Evolutionary conservation across 2,113 vertebrate species (phyloP), one percentile per base, ranked within the genome.

Genomic region (Ophthalmolycus amberensis): DNA sequence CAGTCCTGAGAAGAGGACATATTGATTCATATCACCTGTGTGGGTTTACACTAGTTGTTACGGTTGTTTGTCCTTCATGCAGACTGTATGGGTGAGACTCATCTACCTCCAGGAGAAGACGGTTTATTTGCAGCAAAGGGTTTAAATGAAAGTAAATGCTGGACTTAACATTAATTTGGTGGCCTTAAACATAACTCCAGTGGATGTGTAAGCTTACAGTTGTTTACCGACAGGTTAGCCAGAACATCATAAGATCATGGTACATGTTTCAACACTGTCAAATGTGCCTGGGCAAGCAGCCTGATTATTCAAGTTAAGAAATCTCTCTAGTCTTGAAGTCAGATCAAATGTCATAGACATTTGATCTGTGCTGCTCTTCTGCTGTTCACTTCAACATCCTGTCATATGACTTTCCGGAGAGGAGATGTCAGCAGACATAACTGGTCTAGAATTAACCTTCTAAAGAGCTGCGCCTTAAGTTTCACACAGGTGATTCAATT

Each of bases 401-500:
- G 65, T 38, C 64, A 40, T 25, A 14, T 80, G 75, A 65, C 37
- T 79, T 76, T 27, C 29, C 22, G 18, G 46, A 60, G 9, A 77
- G 72, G 29, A 4, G 5, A 29, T 7, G 34, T n/a, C 42, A 77
- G 37, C 14, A 71, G 15, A 62, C 14, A 3, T 44, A 46, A 56
- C 32, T 20, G 15, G 15, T 69, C 59, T 22, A 59, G 6, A 16
- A 38, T 79, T 32, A 72, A 68, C 18, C 27, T 14, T 25, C n/a
- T 6, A 29, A 46, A 52, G 25, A 48, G 38, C 56, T 67, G 38
- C 6, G 50, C 5, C 46, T 52, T 1, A 16, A 38, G 22, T 62
- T 60, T 48, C 20, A 52, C 6, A n/a, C 6, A 60, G 29, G 14
- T 38, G 4, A 76, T 89, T 63, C 75, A 67, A 91, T 34, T 80